Conservation (phyloP, 2,113 vertebrate species). For the Salvelinus sp. region DNA sequence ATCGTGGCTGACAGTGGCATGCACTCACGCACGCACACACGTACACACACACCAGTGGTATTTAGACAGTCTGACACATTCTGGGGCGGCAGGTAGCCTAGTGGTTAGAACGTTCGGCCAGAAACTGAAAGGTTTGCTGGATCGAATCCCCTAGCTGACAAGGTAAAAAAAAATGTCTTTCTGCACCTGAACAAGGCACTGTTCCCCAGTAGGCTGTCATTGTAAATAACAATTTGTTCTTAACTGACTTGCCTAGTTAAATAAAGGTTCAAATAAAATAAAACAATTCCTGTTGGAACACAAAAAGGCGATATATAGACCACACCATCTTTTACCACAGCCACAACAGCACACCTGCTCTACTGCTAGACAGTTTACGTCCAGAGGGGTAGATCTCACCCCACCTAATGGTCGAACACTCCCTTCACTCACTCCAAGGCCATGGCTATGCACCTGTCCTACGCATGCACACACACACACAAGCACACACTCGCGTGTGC, state of each 20-base stretch:
- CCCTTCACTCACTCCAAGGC: constrained; percentile 3
- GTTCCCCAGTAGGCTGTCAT: no score
- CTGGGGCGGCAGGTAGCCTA: no score
- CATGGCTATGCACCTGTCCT: constrained; percentile 2
- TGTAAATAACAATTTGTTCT: no score
- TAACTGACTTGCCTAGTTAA: no score
- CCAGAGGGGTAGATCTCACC: background rate
- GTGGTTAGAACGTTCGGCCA: no score
- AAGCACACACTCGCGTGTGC: background rate
- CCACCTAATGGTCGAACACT: background rate
- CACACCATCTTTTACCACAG: constrained; percentile 53
- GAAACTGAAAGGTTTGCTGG: no score
- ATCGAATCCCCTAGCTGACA: no score
- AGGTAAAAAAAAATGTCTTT: no score
- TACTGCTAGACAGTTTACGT: constrained; percentile 11
- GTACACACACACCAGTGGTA: constrained; percentile 1
- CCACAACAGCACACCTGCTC: constrained; percentile 53
- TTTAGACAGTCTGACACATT: constrained; percentile 53
- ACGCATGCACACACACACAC: constrained; percentile 7
- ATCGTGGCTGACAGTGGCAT: background rate
- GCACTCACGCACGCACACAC: no score
- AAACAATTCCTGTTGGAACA: constrained; percentile 46
- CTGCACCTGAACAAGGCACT: no score
- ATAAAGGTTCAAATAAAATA: no score
- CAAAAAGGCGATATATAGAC: constrained; percentile 65